Evolutionary conservation across 2,888 invertebrate species (phyloP), one percentile per base, ranked within the genome.

Genomic region (Pegoplata infirma): DNA sequence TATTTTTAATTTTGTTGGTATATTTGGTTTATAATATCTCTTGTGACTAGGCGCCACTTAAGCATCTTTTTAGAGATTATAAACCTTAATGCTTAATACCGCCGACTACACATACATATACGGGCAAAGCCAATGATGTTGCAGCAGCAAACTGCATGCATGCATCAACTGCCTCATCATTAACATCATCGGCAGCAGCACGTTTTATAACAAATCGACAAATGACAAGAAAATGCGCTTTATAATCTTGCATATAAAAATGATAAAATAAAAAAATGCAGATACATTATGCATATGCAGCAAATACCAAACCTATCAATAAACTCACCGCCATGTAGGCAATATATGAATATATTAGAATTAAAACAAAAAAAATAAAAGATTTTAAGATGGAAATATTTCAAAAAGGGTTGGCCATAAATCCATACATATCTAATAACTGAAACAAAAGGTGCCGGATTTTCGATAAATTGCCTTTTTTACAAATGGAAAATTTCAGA

Each of bases 211-310:
- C 85, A 86, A 86, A 85, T 85, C 85, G 86, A 86, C 86, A 86
- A 86, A 85, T 85, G 86, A 87, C 87, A 87, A 84, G 87, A 85
- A 86, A 87, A 87, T 86, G 86, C 85, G 87, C 87, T 87, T 87
- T 86, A 87, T 86, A 86, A 87, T 84, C 85, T 82, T 83, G 82
- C 85, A 85, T 85, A 87, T 84, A 85, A 85, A 84, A 85, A 85
- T 85, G 86, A 87, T 86, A 87, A 87, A n/a, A n/a, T n/a, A n/a
- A n/a, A n/a, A n/a, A 87, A 84, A 61, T 53, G 36, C 51, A 56
- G 23, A 77, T 78, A 74, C 68, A 56, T 68, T 49, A 68, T 61
- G 61, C 47, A 25, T 58, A 21, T 63, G n/a, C 28, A 10, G 44
- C 10, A 17, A 7, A 47, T 16, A n/a, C 12, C n/a, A 17, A 49